These are phyloP conservation scores for Beris morrisii DNA, from an alignment of 2,888 invertebrate genomes.

Conservation along the genomic window DNA sequence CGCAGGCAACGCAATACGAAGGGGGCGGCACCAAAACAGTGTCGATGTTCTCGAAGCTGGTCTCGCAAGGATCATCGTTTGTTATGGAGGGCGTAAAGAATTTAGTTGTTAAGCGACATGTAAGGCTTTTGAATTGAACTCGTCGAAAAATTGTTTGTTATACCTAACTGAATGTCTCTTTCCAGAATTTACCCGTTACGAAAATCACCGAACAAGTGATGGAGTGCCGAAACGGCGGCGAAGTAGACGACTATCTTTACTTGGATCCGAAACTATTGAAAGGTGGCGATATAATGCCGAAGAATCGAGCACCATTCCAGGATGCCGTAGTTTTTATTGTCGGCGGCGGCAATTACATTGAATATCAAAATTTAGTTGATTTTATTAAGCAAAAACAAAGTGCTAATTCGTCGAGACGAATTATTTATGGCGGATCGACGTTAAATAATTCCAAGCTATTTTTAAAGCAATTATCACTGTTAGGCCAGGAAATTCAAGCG, in stretches of 20 bases:
- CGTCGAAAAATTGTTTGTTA: constrained; percentile 2
- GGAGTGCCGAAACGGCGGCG: constrained; percentile 75
- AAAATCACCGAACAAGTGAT: constrained; percentile 87
- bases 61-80: constrained; percentile 95
- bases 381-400: constrained; percentile 85
- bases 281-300: constrained; percentile 64
- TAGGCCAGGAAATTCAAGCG: constrained; percentile 69
- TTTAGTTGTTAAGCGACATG: constrained; percentile 96
- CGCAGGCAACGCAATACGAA: constrained; percentile 78
- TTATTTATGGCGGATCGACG: constrained; percentile 95
- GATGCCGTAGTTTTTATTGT: constrained; percentile 90
- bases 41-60: constrained; percentile 97
- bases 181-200: constrained; percentile 89
- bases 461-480: constrained; percentile 82
- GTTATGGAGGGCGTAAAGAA: constrained; percentile 99
- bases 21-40: constrained; percentile 94
- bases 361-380: constrained; percentile 97
- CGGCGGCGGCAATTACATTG: constrained; percentile 97
- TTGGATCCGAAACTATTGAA: constrained; percentile 94
- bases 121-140: constrained; percentile 56
- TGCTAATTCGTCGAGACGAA: constrained; percentile 71
- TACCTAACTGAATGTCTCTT: constrained; percentile 32
- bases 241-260: constrained; percentile 87
- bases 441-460: constrained; percentile 93
- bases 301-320: constrained; percentile 72